phyloP scores from a whole-genome alignment of 2,113 vertebrate genomes.

The Rhodinocichla rosea region DNA sequence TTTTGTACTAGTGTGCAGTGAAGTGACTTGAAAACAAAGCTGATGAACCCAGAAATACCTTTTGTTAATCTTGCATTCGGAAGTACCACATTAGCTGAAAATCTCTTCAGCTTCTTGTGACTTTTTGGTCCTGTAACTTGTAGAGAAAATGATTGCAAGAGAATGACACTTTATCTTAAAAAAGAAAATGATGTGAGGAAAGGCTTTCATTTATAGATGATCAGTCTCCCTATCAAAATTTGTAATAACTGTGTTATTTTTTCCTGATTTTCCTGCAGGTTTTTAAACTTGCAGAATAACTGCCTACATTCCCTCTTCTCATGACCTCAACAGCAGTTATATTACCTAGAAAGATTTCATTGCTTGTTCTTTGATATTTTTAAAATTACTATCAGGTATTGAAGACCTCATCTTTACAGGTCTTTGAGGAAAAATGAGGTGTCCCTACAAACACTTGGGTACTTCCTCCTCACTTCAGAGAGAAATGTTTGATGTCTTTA shows the following conservation, averaged over 20 bases:
- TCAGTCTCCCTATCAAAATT: neutral
- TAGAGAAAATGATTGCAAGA: too few species aligned
- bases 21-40: neutral
- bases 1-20: neutral
- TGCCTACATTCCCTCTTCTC: neutral
- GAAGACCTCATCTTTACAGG: neutral
- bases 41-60: neutral
- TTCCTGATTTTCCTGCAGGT: neutral
- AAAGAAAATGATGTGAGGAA: neutral
- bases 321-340: neutral
- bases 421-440: neutral
- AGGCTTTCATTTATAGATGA: neutral
- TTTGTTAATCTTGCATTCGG: neutral
- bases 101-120: neutral
- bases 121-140: neutral
- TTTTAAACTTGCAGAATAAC: neutral
- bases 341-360: neutral
- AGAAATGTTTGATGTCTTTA: neutral
- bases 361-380: neutral
- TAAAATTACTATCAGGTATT: neutral
- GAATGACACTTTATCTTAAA: neutral
- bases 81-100: neutral
- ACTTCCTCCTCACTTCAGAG: neutral
- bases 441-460: neutral
- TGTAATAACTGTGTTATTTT: neutral